phyloP scores from a whole-genome alignment of 2,888 invertebrate genomes.

The Empis stercorea region DNA sequence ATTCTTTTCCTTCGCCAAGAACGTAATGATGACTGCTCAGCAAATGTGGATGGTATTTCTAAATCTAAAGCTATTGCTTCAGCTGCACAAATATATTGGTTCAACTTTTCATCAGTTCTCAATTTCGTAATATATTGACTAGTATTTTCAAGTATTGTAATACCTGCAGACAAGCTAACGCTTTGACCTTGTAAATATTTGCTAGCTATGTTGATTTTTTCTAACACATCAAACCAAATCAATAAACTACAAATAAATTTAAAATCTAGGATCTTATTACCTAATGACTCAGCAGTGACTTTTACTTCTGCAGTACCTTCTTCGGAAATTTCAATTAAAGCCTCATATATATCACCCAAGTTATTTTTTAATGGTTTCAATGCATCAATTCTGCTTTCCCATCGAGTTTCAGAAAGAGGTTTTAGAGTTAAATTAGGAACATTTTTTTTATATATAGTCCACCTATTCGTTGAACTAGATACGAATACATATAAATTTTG shows the following conservation, averaged over 20 bases:
- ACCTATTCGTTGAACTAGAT: not conserved
- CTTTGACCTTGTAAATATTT: not conserved
- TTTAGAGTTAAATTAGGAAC: slow-evolving; percentile 1
- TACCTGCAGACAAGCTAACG: not conserved
- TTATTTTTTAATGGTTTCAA: slow-evolving; percentile 2
- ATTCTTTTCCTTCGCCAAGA: slow-evolving; percentile 1
- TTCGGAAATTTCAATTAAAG: slow-evolving; percentile 3
- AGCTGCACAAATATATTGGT: not conserved
- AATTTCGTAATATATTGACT: not conserved
- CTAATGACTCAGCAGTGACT: slow-evolving; percentile 3
- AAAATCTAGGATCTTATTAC: slow-evolving; percentile 6
- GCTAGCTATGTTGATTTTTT: slow-evolving; percentile 4
- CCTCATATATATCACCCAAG: slow-evolving; percentile 3
- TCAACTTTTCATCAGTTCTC: slow-evolving; percentile 1
- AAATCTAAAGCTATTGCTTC: not conserved
- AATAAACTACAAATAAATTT: slow-evolving; percentile 3
- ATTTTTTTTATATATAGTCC: slow-evolving; percentile 1
- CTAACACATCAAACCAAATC: slow-evolving; percentile 7
- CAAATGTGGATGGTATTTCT: not conserved
- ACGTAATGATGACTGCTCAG: not conserved
- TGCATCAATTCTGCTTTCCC: slow-evolving; percentile 4
- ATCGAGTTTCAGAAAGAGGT: slow-evolving; percentile 1
- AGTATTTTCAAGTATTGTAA: not conserved
- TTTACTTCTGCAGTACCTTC: not conserved
- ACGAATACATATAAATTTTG: not conserved